A percentile compares a stretch with the other conserved stretches of the same genome.
These are phyloP conservation scores for Brachypterus glaber DNA, from an alignment of 2,888 invertebrate genomes.

Conservation along the genomic window DNA sequence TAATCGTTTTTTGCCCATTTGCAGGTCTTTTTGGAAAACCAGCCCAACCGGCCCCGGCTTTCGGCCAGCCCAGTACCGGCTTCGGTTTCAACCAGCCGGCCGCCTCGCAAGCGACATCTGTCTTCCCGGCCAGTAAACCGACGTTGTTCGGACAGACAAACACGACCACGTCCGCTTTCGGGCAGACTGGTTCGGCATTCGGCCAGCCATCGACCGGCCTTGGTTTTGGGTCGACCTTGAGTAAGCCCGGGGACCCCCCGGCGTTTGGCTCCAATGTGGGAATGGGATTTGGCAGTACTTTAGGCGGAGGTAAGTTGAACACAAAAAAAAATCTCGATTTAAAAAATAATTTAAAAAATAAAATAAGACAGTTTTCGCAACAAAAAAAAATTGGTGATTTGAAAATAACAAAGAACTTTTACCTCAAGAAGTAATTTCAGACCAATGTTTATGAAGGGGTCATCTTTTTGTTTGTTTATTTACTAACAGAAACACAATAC, in stretches of 20 bases:
- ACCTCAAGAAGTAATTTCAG: too few species aligned
- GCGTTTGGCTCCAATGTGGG: conserved; percentile 18
- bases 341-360: background rate
- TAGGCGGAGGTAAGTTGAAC: conserved; percentile 21
- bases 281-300: conserved; percentile 25
- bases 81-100: conserved; percentile 33
- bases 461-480: too few species aligned
- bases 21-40: conserved; percentile 38
- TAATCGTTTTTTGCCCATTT: too few species aligned
- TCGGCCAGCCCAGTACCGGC: conserved; percentile 31
- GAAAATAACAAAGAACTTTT: too few species aligned
- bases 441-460: too few species aligned
- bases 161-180: conserved; percentile 21
- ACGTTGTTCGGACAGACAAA: conserved; percentile 27
- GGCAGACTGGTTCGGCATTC: conserved; percentile 22
- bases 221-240: conserved; percentile 14
- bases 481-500: too few species aligned
- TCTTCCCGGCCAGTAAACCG: conserved; percentile 31
- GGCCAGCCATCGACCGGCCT: conserved; percentile 23
- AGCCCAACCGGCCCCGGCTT: conserved; percentile 41
- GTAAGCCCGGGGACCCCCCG: conserved; percentile 5
- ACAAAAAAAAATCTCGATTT: background rate
- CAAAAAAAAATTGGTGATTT: too few species aligned
- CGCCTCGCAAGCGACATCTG: conserved; percentile 23
- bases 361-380: too few species aligned